phyloP scores from a whole-genome alignment of 2,113 vertebrate genomes.

The Noturus placidus region DNA sequence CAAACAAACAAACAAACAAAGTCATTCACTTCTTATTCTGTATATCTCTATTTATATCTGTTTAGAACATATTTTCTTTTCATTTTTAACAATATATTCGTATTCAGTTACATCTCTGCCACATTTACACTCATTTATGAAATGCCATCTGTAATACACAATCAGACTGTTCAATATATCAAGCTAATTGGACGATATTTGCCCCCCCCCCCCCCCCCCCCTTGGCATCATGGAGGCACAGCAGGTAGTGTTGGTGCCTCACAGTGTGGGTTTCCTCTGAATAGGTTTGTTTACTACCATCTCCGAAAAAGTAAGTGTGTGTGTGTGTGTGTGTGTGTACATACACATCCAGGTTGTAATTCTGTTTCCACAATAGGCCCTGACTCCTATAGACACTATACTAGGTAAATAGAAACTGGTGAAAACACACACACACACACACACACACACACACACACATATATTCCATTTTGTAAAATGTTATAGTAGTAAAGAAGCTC shows the following conservation, averaged over 20 bases:
- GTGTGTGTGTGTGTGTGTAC: not conserved
- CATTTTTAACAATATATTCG: not conserved
- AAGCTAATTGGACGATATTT: not conserved
- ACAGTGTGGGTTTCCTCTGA: not conserved
- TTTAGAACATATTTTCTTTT: not conserved
- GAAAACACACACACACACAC: not conserved
- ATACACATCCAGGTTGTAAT: not conserved
- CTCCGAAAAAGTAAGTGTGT: not conserved
- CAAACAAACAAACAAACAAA: not conserved
- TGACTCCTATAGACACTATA: not conserved
- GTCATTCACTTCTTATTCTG: not conserved
- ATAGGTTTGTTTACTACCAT: not conserved
- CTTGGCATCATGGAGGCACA: not conserved
- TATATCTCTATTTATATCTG: not conserved
- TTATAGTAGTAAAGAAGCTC: not conserved
- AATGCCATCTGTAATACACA: not conserved
- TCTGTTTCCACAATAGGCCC: not conserved
- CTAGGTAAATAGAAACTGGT: not conserved
- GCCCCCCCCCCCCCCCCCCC: no score
- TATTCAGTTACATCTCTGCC: not conserved
- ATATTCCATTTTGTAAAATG: not conserved
- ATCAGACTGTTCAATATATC: slow-evolving; percentile 6
- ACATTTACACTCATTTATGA: not conserved
- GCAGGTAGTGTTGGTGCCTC: not conserved
- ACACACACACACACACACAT: no score